Evolutionary conservation across 1,140 invertebrate genomes (phyloP), one percentile per base, ranked within the genome.

Genomic region (Zaprionus nigranus): DNA sequence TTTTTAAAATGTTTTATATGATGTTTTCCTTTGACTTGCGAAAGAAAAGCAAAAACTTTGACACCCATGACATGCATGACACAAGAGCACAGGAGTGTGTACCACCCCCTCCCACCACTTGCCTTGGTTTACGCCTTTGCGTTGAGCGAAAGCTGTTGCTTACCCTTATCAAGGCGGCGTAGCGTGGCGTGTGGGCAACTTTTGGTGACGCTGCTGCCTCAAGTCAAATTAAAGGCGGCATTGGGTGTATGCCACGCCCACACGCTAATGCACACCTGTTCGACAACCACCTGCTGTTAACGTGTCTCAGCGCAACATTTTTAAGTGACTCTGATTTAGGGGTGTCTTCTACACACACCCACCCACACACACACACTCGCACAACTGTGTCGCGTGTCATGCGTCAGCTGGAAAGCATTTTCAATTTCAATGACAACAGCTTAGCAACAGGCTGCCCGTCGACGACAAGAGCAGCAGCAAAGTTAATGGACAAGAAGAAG

Each of bases 351-450:
- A 12, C 34, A 12, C 34, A 11, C 15, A 22, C 2, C 13, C 13
- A 5, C 5, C 1, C 20, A 20, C 20, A 1, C 28, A 15, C 24
- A 49, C 11, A 20, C 28, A 22, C 4, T 9, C 30, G 12, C 40
- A 74, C 17, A 65, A 30, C 64, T 40, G 74, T 68, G 77, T 84
- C 71, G 81, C 80, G 69, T 88, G 84, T 88, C 82, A 90, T 85
- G 79, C 81, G 85, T 90, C 85, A 90, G 86, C 85, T 90, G 85
- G 70, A n/a, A 67, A 82, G 73, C 74, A 90, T 85, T 90, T 90
- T 90, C 81, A 88, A 84, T 88, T 88, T 81, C 82, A 88, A 88
- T 90, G 84, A 84, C 84, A 90, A 90, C 81, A 88, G 83, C 81
- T 87, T 83, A 88, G 67, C 70, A 88, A 80, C 80, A 88, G 83